phyloP scores from a whole-genome alignment of 64 coral and sea anemone genomes.

The Orbicella faveolata region DNA sequence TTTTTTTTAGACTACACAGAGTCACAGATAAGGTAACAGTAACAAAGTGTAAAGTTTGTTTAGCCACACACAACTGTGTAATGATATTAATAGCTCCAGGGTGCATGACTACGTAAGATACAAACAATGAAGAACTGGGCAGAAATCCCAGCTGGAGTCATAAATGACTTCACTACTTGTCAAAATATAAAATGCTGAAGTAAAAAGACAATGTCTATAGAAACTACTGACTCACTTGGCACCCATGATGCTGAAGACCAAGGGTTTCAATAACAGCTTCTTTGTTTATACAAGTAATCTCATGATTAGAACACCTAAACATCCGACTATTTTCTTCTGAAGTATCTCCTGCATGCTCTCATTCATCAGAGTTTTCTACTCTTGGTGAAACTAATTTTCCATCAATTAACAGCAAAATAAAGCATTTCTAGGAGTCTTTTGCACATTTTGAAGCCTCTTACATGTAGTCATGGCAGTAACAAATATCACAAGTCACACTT shows the following conservation, averaged over 20 bases:
- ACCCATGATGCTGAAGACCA: background rate
- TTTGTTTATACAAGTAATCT: conserved; percentile 14
- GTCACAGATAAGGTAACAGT: background rate
- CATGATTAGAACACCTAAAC: background rate
- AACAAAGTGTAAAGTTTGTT: background rate
- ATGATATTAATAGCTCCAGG: background rate
- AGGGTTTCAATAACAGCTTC: background rate
- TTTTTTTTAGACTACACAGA: too few species aligned
- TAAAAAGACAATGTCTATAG: background rate
- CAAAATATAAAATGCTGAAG: background rate
- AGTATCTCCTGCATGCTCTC: background rate
- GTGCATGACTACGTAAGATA: background rate
- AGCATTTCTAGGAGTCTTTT: background rate
- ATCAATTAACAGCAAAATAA: background rate
- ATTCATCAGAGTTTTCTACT: background rate
- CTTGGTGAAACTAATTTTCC: too few species aligned
- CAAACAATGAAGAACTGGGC: background rate
- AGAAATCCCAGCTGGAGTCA: background rate
- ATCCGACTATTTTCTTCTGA: background rate
- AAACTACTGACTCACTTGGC: background rate
- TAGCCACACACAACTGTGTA: background rate
- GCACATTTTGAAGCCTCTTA: background rate
- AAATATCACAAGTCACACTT: conserved; percentile 9
- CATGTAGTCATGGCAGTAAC: conserved; percentile 22
- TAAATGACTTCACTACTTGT: background rate